Conservation (phyloP, 2,888 invertebrate species). For the Epistrophe grossulariae region DNA sequence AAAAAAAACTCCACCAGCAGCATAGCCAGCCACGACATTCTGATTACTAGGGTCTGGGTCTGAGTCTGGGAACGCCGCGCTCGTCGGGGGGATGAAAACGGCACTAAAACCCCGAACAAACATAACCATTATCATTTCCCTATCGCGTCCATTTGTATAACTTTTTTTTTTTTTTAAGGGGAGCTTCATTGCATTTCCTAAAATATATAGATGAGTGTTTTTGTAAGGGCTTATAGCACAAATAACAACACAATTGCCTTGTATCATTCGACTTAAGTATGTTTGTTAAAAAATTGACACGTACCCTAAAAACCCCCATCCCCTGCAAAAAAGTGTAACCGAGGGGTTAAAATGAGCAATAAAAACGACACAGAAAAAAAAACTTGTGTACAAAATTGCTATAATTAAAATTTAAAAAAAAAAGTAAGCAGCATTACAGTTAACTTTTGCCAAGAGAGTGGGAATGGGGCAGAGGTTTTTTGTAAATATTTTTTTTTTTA, state of each 20-base stretch:
- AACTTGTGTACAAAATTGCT: slow-evolving; percentile 39
- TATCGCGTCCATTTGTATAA: slow-evolving; percentile 41
- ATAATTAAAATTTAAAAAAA: slow-evolving; percentile 60
- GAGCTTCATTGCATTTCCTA: neutral
- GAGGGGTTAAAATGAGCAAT: neutral
- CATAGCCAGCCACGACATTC: neutral
- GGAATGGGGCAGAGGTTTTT: neutral
- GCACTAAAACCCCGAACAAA: neutral
- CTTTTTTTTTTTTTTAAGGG: neutral
- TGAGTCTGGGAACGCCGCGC: neutral
- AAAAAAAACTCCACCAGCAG: neutral
- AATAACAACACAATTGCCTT: slow-evolving; percentile 41
- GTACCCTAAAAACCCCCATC: neutral
- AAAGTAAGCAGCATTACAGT: slow-evolving; percentile 50
- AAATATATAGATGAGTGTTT: neutral
- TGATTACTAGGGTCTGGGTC: no score
- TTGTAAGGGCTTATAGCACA: neutral
- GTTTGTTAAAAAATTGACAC: slow-evolving; percentile 36
- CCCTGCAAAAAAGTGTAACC: neutral
- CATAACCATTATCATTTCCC: slow-evolving; percentile 34
- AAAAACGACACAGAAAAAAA: slow-evolving; percentile 1
- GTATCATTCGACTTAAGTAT: slow-evolving; percentile 38
- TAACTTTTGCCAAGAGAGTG: slow-evolving; percentile 28
- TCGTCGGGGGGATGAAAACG: no score
- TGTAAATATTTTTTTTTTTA: slow-evolving; percentile 3